These are phyloP conservation scores for Orientallactaga sibirica DNA, from an alignment of 2,797 vertebrate species.

Conservation along the genomic window DNA sequence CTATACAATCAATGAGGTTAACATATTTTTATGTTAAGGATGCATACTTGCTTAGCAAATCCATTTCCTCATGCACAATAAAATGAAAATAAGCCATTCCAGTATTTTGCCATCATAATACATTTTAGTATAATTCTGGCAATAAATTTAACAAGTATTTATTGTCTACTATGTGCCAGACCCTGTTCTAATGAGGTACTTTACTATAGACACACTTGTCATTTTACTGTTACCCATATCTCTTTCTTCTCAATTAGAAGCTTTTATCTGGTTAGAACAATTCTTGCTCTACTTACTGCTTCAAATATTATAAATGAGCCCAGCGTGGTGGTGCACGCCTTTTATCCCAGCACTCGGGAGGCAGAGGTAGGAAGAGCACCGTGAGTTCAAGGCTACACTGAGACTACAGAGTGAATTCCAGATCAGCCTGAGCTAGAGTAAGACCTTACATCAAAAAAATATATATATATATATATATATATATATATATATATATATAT, in stretches of 20 bases:
- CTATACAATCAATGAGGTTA: not conserved
- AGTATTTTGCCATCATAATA: constrained; percentile 28
- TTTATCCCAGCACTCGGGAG: too few species aligned
- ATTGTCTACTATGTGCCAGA: not conserved
- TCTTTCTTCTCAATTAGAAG: constrained; percentile 16
- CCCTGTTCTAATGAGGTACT: constrained; percentile 8
- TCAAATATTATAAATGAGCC: constrained; percentile 19
- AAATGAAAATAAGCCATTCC: not conserved
- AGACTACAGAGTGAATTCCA: too few species aligned
- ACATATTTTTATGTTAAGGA: constrained; percentile 53
- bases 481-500: too few species aligned
- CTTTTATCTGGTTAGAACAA: constrained; percentile 22
- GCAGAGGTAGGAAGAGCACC: too few species aligned
- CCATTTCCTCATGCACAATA: not conserved
- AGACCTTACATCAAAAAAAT: too few species aligned
- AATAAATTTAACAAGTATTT: constrained; percentile 35
- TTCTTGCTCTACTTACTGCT: constrained; percentile 38
- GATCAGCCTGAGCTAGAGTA: too few species aligned
- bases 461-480: too few species aligned
- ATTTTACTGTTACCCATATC: constrained; percentile 15
- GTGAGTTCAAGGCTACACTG: too few species aligned
- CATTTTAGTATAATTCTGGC: constrained; percentile 23
- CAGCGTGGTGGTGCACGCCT: too few species aligned
- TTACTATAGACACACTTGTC: not conserved
- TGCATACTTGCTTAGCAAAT: constrained; percentile 43